phyloP scores from a whole-genome alignment of 2,113 vertebrate species.

The Isurus oxyrinchus region DNA sequence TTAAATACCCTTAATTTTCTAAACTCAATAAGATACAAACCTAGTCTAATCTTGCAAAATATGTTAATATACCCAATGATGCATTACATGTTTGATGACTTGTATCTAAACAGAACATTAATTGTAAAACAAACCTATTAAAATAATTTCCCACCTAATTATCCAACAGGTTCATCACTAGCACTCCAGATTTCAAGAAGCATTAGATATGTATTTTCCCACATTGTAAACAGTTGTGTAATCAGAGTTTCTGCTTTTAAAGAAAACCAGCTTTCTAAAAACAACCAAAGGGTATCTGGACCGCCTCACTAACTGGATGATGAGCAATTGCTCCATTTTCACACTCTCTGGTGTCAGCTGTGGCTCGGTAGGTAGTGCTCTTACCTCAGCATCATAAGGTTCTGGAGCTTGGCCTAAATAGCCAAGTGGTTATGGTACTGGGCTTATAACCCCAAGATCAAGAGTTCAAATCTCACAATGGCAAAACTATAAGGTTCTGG shows the following conservation, averaged over 20 bases:
- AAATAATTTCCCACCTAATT: background rate
- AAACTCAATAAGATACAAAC: background rate
- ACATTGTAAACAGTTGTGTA: background rate
- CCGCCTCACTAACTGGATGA: background rate
- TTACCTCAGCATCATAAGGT: background rate
- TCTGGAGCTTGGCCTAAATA: no score
- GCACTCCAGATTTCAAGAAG: background rate
- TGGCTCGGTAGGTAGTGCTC: background rate
- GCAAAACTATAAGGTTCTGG: background rate
- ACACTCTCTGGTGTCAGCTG: background rate
- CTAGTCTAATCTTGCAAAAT: background rate
- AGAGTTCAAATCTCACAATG: no score
- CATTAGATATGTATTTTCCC: background rate
- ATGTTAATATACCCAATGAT: slow-evolving; percentile 4
- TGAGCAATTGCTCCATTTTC: background rate
- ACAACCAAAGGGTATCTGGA: background rate
- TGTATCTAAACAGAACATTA: background rate
- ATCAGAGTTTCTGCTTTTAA: background rate
- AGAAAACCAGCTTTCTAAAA: background rate
- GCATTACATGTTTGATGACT: background rate
- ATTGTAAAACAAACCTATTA: background rate
- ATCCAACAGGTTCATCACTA: background rate
- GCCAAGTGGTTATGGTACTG: no score
- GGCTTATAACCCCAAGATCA: no score
- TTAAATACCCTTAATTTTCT: background rate